These are phyloP conservation scores for Euglossa dilemma DNA, from an alignment of 1,140 invertebrate species.

Conservation along the genomic window DNA sequence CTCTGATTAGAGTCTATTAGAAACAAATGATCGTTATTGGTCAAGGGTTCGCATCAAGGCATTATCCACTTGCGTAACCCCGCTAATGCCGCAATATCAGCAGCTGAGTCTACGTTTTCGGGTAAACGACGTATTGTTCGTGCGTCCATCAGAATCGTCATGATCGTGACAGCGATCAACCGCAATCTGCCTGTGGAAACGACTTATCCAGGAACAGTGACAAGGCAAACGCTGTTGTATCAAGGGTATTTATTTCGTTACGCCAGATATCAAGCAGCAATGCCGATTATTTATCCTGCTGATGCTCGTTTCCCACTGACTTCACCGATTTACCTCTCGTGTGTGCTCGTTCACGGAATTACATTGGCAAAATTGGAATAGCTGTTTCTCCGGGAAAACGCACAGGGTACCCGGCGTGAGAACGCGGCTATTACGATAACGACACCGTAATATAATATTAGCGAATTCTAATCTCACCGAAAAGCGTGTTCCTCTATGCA, in stretches of 20 bases:
- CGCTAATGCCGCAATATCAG: slow-evolving; percentile 17
- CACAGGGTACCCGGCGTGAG: background rate
- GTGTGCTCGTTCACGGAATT: background rate
- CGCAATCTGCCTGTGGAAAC: background rate
- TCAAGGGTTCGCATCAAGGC: slow-evolving; percentile 6
- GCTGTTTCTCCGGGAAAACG: background rate
- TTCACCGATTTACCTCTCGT: background rate
- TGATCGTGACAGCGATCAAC: slow-evolving; percentile 9
- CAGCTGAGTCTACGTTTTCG: slow-evolving; percentile 23
- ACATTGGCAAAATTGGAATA: background rate
- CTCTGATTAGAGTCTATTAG: slow-evolving; percentile 6
- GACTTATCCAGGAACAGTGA: slow-evolving; percentile 18
- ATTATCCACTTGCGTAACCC: slow-evolving; percentile 31
- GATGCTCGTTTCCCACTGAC: background rate
- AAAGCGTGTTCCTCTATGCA: background rate
- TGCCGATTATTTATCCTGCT: background rate
- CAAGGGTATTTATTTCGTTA: background rate
- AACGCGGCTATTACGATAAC: background rate
- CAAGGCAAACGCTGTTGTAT: background rate
- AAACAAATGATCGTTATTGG: slow-evolving; percentile 1
- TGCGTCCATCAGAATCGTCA: slow-evolving; percentile 3
- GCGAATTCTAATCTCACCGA: background rate
- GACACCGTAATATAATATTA: background rate
- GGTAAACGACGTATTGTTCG: slow-evolving; percentile 35
- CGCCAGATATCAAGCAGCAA: background rate